A percentile compares a stretch with the other conserved stretches of the same genome.
Evolutionary conservation across 2,888 invertebrate genomes (phyloP).

Genomic region (Liodrosophila aerea): DNA sequence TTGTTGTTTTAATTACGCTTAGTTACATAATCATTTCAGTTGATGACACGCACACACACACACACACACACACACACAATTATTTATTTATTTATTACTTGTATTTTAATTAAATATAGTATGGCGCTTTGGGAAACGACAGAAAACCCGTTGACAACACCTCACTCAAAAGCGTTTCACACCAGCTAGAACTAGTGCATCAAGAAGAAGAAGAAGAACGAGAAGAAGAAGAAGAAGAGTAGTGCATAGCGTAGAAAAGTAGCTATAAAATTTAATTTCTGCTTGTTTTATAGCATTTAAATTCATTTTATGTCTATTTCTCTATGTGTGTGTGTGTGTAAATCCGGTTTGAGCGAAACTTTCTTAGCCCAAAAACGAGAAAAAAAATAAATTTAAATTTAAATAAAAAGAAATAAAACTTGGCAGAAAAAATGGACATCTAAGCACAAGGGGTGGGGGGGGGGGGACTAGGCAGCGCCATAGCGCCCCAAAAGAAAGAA

Average conservation of each 20-base stretch:
- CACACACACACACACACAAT: constrained; percentile 17
- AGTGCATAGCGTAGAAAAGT: constrained; percentile 8
- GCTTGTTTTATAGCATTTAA: constrained; percentile 42
- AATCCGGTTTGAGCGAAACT: neutral
- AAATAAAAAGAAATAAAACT: constrained; percentile 4
- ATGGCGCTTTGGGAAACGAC: constrained; percentile 17
- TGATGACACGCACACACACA: constrained; percentile 57
- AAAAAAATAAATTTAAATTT: constrained; percentile 23
- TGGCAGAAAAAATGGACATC: neutral
- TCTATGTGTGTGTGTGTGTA: constrained; percentile 20
- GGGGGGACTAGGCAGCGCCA: neutral
- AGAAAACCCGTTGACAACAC: constrained; percentile 34
- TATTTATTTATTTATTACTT: constrained; percentile 34
- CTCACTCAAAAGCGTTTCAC: constrained; percentile 5
- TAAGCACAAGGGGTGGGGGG: too few species aligned
- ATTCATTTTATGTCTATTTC: constrained; percentile 1
- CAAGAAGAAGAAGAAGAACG: too few species aligned
- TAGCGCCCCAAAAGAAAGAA: neutral
- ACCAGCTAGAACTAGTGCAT: neutral
- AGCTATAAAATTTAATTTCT: constrained; percentile 33
- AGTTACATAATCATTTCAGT: constrained; percentile 59
- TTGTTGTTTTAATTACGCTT: constrained; percentile 61
- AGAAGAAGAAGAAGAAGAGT: neutral
- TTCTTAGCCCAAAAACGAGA: constrained; percentile 14
- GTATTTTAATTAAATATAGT: neutral